Evolutionary conservation across 1,140 invertebrate species (phyloP).

Genomic region (Leptinotarsa texana): DNA sequence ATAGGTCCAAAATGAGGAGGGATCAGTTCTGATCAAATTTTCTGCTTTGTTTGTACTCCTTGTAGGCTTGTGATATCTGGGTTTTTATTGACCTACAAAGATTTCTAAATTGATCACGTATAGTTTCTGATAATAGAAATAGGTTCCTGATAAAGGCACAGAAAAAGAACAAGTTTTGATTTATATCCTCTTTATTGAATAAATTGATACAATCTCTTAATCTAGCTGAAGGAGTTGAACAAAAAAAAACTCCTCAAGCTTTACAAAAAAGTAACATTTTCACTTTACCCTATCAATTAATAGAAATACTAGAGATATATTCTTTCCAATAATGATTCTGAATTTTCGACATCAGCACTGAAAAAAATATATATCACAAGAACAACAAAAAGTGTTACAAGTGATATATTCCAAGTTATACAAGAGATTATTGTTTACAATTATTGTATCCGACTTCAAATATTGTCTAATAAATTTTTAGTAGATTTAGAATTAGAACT

Average conservation of each 20-base stretch:
- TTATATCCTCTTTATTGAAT: conserved; percentile 21
- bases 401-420: conserved; percentile 19
- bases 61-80: too few relatives aligned
- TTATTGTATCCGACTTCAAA: conserved; percentile 31
- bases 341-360: not conserved
- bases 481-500: conserved; percentile 5
- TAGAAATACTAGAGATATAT: conserved; percentile 8
- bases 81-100: too few relatives aligned
- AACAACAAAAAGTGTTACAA: conserved; percentile 10
- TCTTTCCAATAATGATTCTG: not conserved
- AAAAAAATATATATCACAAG: conserved; percentile 11
- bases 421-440: conserved; percentile 27
- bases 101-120: too few relatives aligned
- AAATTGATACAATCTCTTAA: conserved; percentile 16
- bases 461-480: conserved; percentile 29
- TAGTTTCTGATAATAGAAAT: too few relatives aligned
- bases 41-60: too few relatives aligned
- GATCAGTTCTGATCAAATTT: too few relatives aligned
- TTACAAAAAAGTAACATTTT: conserved; percentile 18
- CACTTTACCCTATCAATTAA: conserved; percentile 5
- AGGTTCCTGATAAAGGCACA: not conserved
- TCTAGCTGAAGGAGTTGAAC: conserved; percentile 13
- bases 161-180: conserved; percentile 4
- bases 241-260: conserved; percentile 18
- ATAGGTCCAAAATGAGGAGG: too few relatives aligned